Evolutionary conservation across 2,113 vertebrate genomes (phyloP).

Genomic region (Camelus bactrianus): DNA sequence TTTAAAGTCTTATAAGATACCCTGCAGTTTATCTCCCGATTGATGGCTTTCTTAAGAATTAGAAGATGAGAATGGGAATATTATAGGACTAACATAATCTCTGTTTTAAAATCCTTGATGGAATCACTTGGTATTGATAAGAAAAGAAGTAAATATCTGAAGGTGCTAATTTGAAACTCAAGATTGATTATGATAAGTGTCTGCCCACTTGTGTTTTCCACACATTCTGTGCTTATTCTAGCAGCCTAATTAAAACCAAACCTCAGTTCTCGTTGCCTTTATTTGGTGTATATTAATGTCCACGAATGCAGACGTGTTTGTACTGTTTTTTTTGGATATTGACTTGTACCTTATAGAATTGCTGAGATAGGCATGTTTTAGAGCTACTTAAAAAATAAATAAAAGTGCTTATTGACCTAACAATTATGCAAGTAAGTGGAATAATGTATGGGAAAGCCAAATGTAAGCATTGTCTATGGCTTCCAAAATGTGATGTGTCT

Average conservation of each 20-base stretch:
- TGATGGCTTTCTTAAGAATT: slow-evolving; percentile 30
- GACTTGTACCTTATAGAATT: slow-evolving; percentile 32
- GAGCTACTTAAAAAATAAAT: background rate
- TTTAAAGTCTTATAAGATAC: background rate
- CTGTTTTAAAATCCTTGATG: background rate
- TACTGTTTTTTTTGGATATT: background rate
- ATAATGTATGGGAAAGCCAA: background rate
- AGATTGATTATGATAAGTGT: slow-evolving; percentile 33
- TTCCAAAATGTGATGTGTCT: background rate
- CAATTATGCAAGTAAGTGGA: background rate
- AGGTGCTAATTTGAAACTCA: slow-evolving; percentile 6
- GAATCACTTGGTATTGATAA: background rate
- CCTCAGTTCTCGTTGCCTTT: background rate
- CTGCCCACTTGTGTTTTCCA: background rate
- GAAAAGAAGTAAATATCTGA: slow-evolving; percentile 27
- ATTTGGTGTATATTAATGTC: slow-evolving; percentile 44
- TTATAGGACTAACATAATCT: background rate
- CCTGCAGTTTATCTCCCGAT: background rate
- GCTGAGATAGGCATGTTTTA: background rate
- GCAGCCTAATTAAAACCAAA: slow-evolving; percentile 21
- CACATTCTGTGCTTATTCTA: background rate
- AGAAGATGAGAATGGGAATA: background rate
- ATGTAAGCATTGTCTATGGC: background rate
- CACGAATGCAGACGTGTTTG: background rate
- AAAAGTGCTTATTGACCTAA: slow-evolving; percentile 26